These are phyloP conservation scores for Drosophila monieri DNA, from an alignment of 2,888 invertebrate species.

Conservation along the genomic window DNA sequence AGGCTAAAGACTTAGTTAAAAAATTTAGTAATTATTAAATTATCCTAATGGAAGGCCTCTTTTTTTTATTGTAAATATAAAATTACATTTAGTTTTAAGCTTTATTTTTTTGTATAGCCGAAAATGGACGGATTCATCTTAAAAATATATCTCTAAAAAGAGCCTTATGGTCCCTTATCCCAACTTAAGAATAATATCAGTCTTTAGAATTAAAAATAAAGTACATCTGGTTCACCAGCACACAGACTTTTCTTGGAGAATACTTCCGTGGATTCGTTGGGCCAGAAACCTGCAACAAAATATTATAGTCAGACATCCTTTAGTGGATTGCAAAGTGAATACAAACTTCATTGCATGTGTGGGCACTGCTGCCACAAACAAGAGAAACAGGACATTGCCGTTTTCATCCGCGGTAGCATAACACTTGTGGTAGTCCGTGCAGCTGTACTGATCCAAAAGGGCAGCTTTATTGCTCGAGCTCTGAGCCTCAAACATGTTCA, in stretches of 20 bases:
- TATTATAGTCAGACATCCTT: background rate
- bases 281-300: conserved; percentile 86
- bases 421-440: conserved; percentile 94
- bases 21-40: background rate
- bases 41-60: no score
- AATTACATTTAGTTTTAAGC: background rate
- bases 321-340: fast-evolving
- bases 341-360: conserved; percentile 89
- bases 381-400: conserved; percentile 89
- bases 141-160: background rate
- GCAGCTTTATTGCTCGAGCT: conserved; percentile 16
- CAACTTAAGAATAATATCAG: conserved; percentile 38
- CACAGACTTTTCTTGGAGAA: conserved; percentile 88
- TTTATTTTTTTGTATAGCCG: no score
- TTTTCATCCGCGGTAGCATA: conserved; percentile 88
- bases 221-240: conserved; percentile 86
- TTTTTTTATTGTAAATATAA: background rate
- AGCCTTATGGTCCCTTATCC: background rate
- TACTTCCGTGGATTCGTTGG: conserved; percentile 87
- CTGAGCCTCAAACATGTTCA: conserved; percentile 46
- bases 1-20: background rate
- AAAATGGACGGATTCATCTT: conserved; percentile 2
- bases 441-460: conserved; percentile 88
- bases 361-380: conserved; percentile 90
- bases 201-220: conserved; percentile 29